Percentiles rank a stretch among this genome's conserved stretches.
Conservation (phyloP, 2,113 vertebrate genomes). For the Mus pahari region DNA sequence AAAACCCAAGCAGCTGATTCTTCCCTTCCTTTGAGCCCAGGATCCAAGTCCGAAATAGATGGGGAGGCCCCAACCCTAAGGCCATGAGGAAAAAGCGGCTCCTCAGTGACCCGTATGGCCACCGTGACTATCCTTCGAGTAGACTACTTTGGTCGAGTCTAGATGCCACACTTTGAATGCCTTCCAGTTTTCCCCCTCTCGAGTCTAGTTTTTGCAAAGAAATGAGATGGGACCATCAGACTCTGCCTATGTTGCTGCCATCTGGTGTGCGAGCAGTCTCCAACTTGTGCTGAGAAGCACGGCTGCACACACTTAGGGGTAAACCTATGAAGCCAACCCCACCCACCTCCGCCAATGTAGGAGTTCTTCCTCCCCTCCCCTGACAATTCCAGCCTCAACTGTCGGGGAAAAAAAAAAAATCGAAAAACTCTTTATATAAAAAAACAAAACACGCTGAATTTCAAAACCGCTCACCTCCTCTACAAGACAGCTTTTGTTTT, state of each 20-base stretch:
- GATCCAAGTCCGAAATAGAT: rapidly evolving
- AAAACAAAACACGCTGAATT: conserved; percentile 55
- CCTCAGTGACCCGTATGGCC: not conserved
- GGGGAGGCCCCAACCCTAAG: not conserved
- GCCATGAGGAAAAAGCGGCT: not conserved
- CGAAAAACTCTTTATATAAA: conserved; percentile 21
- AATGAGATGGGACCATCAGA: not conserved
- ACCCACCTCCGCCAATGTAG: not conserved
- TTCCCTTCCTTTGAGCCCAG: not conserved
- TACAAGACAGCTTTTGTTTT: conserved; percentile 71
- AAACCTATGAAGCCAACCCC: not conserved
- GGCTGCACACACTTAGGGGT: not conserved
- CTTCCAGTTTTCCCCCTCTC: not conserved
- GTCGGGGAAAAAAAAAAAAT: not conserved
- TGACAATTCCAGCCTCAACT: not conserved
- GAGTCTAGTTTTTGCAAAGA: not conserved
- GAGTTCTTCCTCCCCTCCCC: not conserved
- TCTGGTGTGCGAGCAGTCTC: no score
- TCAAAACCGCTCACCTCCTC: conserved; percentile 69
- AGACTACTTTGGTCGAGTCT: not conserved
- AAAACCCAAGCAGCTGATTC: rapidly evolving
- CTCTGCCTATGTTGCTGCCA: not conserved
- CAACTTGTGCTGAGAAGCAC: rapidly evolving
- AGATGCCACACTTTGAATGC: not conserved
- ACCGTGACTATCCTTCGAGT: not conserved